A percentile compares a stretch with the other conserved stretches of the same genome.
Conservation (phyloP, 2,113 vertebrate genomes). For the Pseudolaguvia tuberculata region DNA sequence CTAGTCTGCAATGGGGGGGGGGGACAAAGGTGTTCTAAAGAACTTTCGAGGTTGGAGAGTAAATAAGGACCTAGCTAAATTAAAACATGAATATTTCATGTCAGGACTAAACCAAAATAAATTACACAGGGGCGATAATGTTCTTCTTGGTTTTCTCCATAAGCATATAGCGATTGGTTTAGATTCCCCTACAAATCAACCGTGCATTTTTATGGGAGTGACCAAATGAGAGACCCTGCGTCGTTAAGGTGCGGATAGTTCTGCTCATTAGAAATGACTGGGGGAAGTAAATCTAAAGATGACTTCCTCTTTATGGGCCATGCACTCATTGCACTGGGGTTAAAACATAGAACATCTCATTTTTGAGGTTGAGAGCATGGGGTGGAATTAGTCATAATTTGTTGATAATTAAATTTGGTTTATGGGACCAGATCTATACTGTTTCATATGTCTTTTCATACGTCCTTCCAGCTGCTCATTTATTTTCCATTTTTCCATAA, state of each 20-base stretch:
- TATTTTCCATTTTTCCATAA: not conserved
- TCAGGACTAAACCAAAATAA: constrained; percentile 48
- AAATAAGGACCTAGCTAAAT: constrained; percentile 45
- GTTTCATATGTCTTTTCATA: constrained; percentile 7
- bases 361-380: not conserved
- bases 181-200: constrained; percentile 56
- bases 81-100: constrained; percentile 54
- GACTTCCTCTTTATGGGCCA: constrained; percentile 52
- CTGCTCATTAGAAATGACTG: constrained; percentile 61
- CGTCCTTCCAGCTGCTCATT: not conserved
- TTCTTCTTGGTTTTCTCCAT: constrained; percentile 51
- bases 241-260: constrained; percentile 47
- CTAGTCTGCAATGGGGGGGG: not conserved
- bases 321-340: constrained; percentile 19
- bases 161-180: constrained; percentile 52
- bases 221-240: constrained; percentile 43
- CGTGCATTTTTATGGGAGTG: constrained; percentile 52
- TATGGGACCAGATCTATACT: not conserved
- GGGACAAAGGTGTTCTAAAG: constrained; percentile 39
- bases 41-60: constrained; percentile 38
- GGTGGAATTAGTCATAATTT: constrained; percentile 9
- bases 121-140: constrained; percentile 41
- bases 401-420: constrained; percentile 1
- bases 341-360: constrained; percentile 1
- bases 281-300: constrained; percentile 53